Base-by-base conservation (phyloP, 2,113 vertebrate genomes). In the Anolis carolinensis region DNA sequence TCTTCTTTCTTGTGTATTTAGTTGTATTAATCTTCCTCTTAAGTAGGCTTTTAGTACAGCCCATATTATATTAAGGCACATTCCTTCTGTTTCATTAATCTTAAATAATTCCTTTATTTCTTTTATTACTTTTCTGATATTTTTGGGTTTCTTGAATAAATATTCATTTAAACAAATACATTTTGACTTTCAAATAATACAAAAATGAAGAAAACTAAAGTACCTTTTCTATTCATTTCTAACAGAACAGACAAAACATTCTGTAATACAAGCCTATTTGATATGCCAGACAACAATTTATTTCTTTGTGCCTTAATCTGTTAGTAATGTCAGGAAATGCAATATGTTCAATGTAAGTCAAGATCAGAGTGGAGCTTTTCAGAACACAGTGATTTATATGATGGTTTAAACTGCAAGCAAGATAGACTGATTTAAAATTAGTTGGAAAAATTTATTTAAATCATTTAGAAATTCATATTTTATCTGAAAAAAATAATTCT, bases 201-300 rank as follows among this genome's bases (percentile, higher is more conserved):
- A 7, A 3, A 67, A 67, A 67, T 67, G 9, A 67, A 59, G 14
- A 59, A 67, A 67, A 67, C 63, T 25, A 10, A 67, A 5, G 63
- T 67, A 23, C 14, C 63, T 67, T 67, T 67, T 14, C n/a, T 36
- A 14, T 80, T 20, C 34, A 48, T 27, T 81, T 68, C 68, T 10
- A 81, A 68, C 63, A 32, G 39, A 16, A 70, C 27, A 70, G 63
- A 68, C 39, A 50, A 81, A 48, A 68, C 39, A 90, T 89, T 71
- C 27, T 87, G 86, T 77, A 79, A 11, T 32, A 86, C 85, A 88
- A 20, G 52, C 79, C 27, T 88, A 62, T 89, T 0, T 90, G 21
- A 83, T 87, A 62, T 34, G 82, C 70, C 59, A 93, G 72, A 87
- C 88, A 86, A 7, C 9, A 55, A 34, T 80, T 73, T 81, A 11